Evolutionary conservation across 37 sponge, comb jelly and placozoan genomes (phyloP).

Genomic region (Aplysina aerophoba): DNA sequence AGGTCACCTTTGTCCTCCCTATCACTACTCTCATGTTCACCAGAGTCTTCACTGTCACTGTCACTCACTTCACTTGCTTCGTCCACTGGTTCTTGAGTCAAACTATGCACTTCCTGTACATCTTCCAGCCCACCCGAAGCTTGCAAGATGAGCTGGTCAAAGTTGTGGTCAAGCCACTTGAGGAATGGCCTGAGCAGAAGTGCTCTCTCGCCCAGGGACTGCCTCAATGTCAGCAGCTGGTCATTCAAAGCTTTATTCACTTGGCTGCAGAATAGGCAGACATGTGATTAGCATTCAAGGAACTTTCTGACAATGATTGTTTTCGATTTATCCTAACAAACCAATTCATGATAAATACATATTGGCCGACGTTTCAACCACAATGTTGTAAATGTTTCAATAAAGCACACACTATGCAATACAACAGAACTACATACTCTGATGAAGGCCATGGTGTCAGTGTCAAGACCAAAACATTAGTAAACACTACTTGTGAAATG

Average conservation of each 20-base stretch:
- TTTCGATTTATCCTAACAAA: too few species aligned
- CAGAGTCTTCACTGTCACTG: not conserved
- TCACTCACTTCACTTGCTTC: not conserved
- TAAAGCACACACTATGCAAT: not conserved
- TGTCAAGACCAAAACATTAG: too few species aligned
- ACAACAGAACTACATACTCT: too few species aligned
- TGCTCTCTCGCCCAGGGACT: slow-evolving; percentile 5
- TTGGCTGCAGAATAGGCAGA: not conserved
- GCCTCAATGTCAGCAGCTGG: slow-evolving; percentile 14
- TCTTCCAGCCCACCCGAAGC: not conserved
- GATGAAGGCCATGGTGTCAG: too few species aligned
- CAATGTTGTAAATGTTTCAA: not conserved
- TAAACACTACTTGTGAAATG: too few species aligned
- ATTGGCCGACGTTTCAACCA: too few species aligned
- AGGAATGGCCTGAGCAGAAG: slow-evolving; percentile 65
- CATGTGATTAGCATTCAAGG: too few species aligned
- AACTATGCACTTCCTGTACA: too few species aligned
- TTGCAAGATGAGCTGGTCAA: not conserved
- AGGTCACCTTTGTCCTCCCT: not conserved
- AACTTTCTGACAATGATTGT: too few species aligned
- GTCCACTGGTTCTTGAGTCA: not conserved
- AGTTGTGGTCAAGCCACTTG: slow-evolving; percentile 62
- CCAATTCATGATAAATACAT: too few species aligned
- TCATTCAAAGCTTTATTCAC: slow-evolving; percentile 36
- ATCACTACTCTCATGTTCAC: not conserved